phyloP scores from a whole-genome alignment of 2,797 vertebrate species.

The Perodicticus potto region DNA sequence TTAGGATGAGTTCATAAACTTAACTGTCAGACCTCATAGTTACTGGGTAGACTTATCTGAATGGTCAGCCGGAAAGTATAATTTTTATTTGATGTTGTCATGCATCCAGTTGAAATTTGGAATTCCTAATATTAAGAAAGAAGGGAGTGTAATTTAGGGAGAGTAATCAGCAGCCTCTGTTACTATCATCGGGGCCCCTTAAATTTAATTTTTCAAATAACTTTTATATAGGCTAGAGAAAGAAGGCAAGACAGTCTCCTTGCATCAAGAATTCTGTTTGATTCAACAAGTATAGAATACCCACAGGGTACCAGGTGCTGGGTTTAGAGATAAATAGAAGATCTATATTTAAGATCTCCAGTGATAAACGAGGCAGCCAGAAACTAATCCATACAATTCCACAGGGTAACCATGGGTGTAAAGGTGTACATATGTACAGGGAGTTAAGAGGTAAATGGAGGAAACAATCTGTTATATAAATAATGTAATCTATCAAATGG shows the following conservation, averaged over 20 bases:
- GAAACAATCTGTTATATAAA: neutral
- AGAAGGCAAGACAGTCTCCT: neutral
- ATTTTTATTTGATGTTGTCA: neutral
- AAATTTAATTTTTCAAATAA: neutral
- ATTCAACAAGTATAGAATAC: neutral
- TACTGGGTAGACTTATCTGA: neutral
- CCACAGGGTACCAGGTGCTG: accelerated
- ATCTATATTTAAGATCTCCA: neutral
- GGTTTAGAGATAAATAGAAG: neutral
- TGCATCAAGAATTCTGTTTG: neutral
- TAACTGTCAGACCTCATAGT: too few species aligned
- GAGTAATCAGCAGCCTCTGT: neutral
- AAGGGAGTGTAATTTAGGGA: neutral
- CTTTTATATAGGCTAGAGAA: neutral
- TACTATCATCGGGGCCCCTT: neutral
- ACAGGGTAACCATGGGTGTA: neutral
- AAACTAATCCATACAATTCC: neutral
- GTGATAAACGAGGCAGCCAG: neutral
- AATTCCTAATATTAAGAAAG: neutral
- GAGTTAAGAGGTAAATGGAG: neutral
- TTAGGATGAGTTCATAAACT: too few species aligned
- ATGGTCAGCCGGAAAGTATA: neutral
- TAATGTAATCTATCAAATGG: neutral
- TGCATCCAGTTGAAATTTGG: neutral
- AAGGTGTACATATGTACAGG: accelerated